phyloP scores from a whole-genome alignment of 2,888 invertebrate species.

The Tetranychus piercei region DNA sequence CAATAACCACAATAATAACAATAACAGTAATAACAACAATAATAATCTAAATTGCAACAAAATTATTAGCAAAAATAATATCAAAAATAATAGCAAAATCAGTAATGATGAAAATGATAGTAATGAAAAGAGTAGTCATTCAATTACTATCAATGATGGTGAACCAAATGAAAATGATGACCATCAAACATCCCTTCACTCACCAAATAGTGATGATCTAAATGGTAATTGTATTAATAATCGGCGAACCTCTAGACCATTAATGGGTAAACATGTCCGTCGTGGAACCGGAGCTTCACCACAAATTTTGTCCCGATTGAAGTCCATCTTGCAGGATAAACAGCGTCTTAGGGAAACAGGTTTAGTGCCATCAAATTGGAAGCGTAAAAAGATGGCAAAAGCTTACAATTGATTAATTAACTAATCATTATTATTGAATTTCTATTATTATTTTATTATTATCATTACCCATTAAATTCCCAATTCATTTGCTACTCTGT shows the following conservation, averaged over 20 bases:
- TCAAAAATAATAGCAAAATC: not conserved
- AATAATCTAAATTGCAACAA: not conserved
- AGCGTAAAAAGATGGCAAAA: not conserved
- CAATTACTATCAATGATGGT: not conserved
- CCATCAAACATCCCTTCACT: conserved; percentile 18
- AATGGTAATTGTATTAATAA: conserved; percentile 22
- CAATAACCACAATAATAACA: not conserved
- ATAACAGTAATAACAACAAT: not conserved
- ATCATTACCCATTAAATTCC: not conserved
- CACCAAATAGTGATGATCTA: conserved; percentile 15
- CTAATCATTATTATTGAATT: not conserved
- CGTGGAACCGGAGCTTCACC: conserved; percentile 36
- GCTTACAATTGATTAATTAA: not conserved
- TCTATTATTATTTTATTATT: not conserved
- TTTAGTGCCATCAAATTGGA: not conserved
- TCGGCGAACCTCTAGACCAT: conserved; percentile 34
- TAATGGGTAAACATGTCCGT: conserved; percentile 35
- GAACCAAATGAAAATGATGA: not conserved
- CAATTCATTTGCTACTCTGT: not conserved
- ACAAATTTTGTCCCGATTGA: conserved; percentile 33
- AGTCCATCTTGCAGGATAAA: conserved; percentile 34
- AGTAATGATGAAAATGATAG: not conserved
- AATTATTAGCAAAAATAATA: not conserved
- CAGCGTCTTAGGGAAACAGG: conserved; percentile 29
- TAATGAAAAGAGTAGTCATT: not conserved